These are phyloP conservation scores for Pomatorhinus ruficollis DNA, from an alignment of 2,113 vertebrate genomes.

Conservation along the genomic window DNA sequence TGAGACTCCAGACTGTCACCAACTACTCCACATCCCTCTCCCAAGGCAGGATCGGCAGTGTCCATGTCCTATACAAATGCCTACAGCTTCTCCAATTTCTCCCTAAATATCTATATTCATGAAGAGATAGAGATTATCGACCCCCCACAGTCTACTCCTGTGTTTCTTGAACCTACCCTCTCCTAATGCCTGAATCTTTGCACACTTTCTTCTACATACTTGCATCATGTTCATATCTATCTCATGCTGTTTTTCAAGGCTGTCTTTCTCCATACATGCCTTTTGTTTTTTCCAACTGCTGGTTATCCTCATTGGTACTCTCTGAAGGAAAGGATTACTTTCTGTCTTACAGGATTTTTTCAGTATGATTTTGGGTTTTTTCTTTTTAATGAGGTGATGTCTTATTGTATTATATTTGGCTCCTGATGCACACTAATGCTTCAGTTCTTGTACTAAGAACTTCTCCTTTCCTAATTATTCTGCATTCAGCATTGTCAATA, in stretches of 20 bases:
- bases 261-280: not conserved
- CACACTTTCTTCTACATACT: not conserved
- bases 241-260: not conserved
- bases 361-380: not conserved
- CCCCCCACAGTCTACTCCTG: not conserved
- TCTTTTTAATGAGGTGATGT: not conserved
- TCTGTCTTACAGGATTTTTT: not conserved
- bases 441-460: not conserved
- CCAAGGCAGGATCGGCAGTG: not conserved
- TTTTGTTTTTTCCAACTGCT: not conserved
- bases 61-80: not conserved
- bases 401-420: not conserved
- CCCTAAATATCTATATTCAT: not conserved
- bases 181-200: not conserved
- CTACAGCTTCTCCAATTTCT: not conserved
- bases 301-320: not conserved
- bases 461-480: not conserved
- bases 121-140: not conserved
- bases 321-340: not conserved
- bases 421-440: not conserved
- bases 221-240: not conserved
- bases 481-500: not conserved
- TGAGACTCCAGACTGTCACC: not conserved
- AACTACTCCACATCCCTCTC: not conserved
- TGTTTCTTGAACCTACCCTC: not conserved